These are phyloP conservation scores for Leucosticte australis DNA, from an alignment of 2,113 vertebrate species.

Conservation along the genomic window DNA sequence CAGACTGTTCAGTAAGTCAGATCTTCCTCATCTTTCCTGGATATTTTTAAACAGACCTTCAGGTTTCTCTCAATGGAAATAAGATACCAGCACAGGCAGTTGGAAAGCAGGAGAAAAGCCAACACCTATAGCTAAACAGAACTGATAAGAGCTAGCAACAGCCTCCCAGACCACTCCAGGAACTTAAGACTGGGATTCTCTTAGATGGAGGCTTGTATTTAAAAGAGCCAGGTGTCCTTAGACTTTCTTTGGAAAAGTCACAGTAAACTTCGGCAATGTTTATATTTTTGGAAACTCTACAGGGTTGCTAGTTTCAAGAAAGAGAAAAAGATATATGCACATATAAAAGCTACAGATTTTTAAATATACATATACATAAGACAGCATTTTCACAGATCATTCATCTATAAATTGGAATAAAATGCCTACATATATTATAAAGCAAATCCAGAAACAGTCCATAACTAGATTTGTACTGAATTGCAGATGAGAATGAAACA, in stretches of 20 bases:
- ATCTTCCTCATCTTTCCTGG: background rate
- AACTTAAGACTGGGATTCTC: background rate
- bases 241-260: background rate
- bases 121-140: background rate
- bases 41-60: constrained; percentile 20
- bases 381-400: background rate
- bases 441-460: constrained; percentile 5
- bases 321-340: background rate
- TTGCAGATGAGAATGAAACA: background rate
- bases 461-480: background rate
- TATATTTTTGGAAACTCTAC: background rate
- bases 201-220: background rate
- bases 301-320: background rate
- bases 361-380: background rate
- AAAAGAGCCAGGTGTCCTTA: background rate
- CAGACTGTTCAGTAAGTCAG: background rate
- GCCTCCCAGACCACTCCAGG: background rate
- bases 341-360: background rate
- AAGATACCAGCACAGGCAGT: background rate
- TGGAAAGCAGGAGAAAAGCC: constrained; percentile 3
- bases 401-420: background rate
- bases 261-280: background rate
- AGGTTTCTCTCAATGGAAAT: constrained; percentile 1
- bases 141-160: background rate
- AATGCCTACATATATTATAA: background rate